These are phyloP conservation scores for Phodopus roborovskii DNA, from an alignment of 2,113 vertebrate species.

Conservation along the genomic window DNA sequence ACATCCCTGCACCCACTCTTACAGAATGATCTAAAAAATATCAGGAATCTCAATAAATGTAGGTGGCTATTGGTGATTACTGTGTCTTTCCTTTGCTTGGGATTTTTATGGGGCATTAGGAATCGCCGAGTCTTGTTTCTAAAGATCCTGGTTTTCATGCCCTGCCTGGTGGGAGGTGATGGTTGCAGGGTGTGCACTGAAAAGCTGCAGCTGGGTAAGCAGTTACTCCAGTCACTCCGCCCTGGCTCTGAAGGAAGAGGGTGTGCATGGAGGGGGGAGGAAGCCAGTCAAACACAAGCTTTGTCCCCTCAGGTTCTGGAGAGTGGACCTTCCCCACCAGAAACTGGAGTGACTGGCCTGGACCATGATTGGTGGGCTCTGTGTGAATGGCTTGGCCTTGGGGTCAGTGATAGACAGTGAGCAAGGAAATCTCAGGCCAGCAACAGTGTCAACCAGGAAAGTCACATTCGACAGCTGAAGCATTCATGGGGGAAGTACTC, in stretches of 20 bases:
- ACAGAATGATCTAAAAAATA: neutral
- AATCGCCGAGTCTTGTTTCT: conserved; percentile 1
- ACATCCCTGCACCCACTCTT: neutral
- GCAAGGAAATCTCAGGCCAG: neutral
- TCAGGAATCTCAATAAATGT: neutral
- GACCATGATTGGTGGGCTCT: neutral
- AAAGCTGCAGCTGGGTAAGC: conserved; percentile 18
- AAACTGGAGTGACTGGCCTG: neutral
- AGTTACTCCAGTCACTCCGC: neutral
- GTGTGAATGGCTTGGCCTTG: neutral
- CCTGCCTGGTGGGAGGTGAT: neutral
- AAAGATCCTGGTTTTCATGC: neutral
- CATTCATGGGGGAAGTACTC: neutral
- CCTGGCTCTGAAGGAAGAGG: too few species aligned
- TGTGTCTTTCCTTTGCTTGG: neutral
- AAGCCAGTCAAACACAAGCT: neutral
- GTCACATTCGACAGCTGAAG: neutral
- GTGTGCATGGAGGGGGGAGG: neutral
- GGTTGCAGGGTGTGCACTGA: neutral
- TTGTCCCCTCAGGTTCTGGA: neutral
- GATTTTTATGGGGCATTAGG: conserved; percentile 5
- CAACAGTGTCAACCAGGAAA: neutral
- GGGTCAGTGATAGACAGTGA: neutral
- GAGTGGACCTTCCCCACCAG: neutral
- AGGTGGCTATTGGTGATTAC: neutral